Conservation (phyloP, 2,797 vertebrate species). For the Tokudaia tokunoshimensis region DNA sequence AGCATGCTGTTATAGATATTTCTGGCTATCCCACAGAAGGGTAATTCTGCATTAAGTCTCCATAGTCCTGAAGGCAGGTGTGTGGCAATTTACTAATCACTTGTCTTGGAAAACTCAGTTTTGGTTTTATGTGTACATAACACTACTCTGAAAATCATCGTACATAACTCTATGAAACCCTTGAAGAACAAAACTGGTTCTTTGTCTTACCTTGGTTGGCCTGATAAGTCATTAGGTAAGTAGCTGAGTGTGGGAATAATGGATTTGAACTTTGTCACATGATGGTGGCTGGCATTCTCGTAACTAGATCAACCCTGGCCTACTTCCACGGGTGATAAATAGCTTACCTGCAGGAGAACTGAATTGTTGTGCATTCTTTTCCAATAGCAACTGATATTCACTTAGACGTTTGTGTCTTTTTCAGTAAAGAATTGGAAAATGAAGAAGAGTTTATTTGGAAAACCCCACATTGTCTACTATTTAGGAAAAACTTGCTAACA, state of each 20-base stretch:
- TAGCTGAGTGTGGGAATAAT: not conserved
- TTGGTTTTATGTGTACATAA: not conserved
- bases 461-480: not conserved
- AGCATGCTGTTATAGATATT: not conserved
- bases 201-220: not conserved
- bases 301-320: not conserved
- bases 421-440: not conserved
- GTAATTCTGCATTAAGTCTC: conserved; percentile 24
- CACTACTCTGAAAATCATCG: not conserved
- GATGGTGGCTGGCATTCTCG: not conserved
- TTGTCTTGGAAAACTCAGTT: conserved; percentile 39
- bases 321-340: not conserved
- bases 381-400: not conserved
- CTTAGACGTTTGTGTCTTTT: not conserved
- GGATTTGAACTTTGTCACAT: not conserved
- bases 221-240: not conserved
- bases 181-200: not conserved
- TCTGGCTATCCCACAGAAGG: not conserved
- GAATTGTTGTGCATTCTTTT: not conserved
- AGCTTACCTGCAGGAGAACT: not conserved
- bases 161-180: not conserved
- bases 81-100: not conserved
- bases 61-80: not conserved
- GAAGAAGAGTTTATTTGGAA: not conserved
- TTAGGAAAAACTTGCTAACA: not conserved